A percentile compares a stretch with the other conserved stretches of the same genome.
phyloP scores from a whole-genome alignment of 2,888 invertebrate genomes.

The Chrysotoxum bicinctum region DNA sequence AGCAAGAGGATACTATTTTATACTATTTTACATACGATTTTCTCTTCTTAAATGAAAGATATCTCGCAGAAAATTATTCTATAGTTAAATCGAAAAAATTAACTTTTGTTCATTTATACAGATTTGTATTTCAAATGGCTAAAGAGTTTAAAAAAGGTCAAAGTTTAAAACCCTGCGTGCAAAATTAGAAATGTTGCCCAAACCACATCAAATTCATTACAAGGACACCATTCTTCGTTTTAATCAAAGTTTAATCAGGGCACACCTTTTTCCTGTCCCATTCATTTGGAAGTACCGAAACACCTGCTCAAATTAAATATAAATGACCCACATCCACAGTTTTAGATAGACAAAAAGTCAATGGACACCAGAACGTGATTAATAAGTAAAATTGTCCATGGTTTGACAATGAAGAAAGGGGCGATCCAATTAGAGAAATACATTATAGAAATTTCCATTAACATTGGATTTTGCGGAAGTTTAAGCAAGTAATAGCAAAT shows the following conservation, averaged over 20 bases:
- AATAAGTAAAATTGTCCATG: background rate
- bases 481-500: background rate
- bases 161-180: background rate
- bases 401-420: background rate
- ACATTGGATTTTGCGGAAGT: background rate
- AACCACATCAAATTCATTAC: background rate
- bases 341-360: background rate
- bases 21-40: too few relatives aligned
- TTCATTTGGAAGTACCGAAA: background rate
- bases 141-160: background rate
- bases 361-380: background rate
- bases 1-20: too few relatives aligned
- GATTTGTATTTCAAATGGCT: too few relatives aligned
- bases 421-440: background rate
- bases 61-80: background rate
- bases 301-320: background rate
- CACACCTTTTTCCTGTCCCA: slow-evolving; percentile 47
- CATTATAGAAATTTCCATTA: background rate
- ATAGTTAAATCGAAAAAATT: too few relatives aligned
- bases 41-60: too few relatives aligned
- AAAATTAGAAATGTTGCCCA: background rate
- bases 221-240: background rate
- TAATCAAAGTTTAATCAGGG: slow-evolving; percentile 49
- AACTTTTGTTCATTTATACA: too few relatives aligned
- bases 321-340: background rate